Evolutionary conservation across 2,888 invertebrate species (phyloP).

Genomic region (Prenolepis imparis): DNA sequence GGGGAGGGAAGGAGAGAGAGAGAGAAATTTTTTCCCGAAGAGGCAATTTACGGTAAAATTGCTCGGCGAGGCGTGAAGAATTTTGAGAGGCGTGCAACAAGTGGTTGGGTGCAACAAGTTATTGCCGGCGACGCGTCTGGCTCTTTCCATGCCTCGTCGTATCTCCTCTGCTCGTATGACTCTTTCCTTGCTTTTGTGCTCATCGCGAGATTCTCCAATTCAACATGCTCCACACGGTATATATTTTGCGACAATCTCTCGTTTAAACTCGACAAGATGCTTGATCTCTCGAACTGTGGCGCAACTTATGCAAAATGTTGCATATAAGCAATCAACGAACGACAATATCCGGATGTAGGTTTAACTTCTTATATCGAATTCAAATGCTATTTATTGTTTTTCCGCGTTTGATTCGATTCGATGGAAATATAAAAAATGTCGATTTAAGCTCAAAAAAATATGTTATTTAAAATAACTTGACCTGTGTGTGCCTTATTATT

Average conservation of each 20-base stretch:
- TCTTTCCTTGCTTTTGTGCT: constrained; percentile 57
- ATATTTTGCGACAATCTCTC: constrained; percentile 58
- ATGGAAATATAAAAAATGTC: background rate
- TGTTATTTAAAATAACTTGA: too few relatives aligned
- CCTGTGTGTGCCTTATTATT: too few relatives aligned
- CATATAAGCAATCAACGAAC: background rate
- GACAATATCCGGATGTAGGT: background rate
- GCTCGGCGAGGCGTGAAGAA: constrained; percentile 82
- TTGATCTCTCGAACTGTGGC: constrained; percentile 13
- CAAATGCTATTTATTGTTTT: constrained; percentile 10
- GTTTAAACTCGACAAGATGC: constrained; percentile 6
- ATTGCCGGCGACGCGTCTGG: constrained; percentile 77
- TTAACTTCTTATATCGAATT: background rate
- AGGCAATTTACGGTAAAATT: constrained; percentile 83
- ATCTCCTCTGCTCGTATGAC: constrained; percentile 61
- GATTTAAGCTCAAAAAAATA: background rate
- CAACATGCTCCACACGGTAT: constrained; percentile 54
- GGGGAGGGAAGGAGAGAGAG: background rate
- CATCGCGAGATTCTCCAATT: constrained; percentile 61
- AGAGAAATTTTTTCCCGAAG: constrained; percentile 72
- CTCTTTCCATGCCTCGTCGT: constrained; percentile 72
- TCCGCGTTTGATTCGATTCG: background rate
- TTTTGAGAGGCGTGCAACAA: constrained; percentile 84
- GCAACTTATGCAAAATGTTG: constrained; percentile 23
- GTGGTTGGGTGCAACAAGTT: constrained; percentile 84